Percentiles rank a stretch among this genome's conserved stretches.
Evolutionary conservation across 1,140 invertebrate genomes (phyloP).

Genomic region (Chionoecetes opilio): DNA sequence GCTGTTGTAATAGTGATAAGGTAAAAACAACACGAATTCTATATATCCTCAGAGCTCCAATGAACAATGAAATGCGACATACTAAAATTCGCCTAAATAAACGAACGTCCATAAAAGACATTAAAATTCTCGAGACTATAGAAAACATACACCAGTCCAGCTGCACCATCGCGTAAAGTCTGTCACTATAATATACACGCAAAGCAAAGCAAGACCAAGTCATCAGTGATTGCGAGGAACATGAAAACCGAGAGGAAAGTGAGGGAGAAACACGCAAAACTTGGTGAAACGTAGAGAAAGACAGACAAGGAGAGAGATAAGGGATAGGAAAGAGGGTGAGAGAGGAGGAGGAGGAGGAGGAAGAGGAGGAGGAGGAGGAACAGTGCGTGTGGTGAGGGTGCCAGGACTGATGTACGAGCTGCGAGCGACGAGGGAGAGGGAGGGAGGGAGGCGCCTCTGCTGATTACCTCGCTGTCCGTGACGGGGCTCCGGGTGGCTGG

Average conservation of each 20-base stretch:
- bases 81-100: too few relatives aligned
- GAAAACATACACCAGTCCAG: too few relatives aligned
- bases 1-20: too few relatives aligned
- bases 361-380: background rate
- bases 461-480: background rate
- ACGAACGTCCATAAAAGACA: background rate
- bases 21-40: too few relatives aligned
- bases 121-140: too few relatives aligned
- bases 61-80: too few relatives aligned
- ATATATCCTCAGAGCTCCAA: too few relatives aligned
- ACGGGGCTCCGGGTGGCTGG: background rate
- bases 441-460: conserved; percentile 11
- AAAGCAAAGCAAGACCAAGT: background rate
- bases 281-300: background rate
- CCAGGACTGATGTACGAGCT: background rate
- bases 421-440: background rate
- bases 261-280: too few relatives aligned
- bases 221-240: background rate
- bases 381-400: conserved; percentile 14
- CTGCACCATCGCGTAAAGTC: too few relatives aligned
- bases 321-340: too few relatives aligned
- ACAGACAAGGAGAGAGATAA: background rate
- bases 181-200: too few relatives aligned
- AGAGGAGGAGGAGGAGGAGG: background rate
- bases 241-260: background rate